These are phyloP conservation scores for Aurelia coerulea DNA, from an alignment of 30 jellyfish, hydroid and myxozoan genomes.

Conservation along the genomic window DNA sequence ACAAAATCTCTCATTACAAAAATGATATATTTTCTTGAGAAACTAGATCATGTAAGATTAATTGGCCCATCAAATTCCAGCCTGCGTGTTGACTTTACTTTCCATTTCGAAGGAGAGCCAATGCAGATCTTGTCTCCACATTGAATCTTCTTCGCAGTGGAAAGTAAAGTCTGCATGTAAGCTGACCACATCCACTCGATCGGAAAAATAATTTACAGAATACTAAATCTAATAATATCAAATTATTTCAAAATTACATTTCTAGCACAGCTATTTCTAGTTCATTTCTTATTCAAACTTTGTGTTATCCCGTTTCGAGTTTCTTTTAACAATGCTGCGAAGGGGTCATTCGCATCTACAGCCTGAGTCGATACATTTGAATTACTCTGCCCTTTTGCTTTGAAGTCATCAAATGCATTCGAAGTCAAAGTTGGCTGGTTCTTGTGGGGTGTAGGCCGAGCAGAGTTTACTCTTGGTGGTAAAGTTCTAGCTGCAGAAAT, in stretches of 20 bases:
- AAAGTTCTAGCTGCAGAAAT: not conserved
- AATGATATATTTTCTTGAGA: too few species aligned
- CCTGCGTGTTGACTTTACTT: too few species aligned
- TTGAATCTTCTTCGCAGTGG: too few species aligned
- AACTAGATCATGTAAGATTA: too few species aligned
- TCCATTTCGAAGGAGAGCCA: too few species aligned
- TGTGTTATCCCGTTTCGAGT: slow-evolving; percentile 42
- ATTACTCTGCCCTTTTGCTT: not conserved
- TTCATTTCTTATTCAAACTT: slow-evolving; percentile 14
- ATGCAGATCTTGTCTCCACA: too few species aligned
- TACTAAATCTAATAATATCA: not conserved
- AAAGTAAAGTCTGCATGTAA: too few species aligned
- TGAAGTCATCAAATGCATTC: slow-evolving; percentile 15
- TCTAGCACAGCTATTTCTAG: not conserved
- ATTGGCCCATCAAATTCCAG: too few species aligned
- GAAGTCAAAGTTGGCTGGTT: slow-evolving; percentile 26
- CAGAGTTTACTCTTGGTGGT: slow-evolving; percentile 20
- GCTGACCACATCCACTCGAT: too few species aligned
- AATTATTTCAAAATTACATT: not conserved
- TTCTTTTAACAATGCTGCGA: slow-evolving; percentile 21
- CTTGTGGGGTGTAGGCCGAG: not conserved
- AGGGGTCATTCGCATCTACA: slow-evolving; percentile 9
- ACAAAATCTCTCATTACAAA: too few species aligned
- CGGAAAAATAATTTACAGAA: too few species aligned
- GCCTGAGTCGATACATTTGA: not conserved